A percentile compares a stretch with the other conserved stretches of the same genome.
Conservation (phyloP, 2,797 vertebrate species). For the Cyclopterus lumpus region DNA sequence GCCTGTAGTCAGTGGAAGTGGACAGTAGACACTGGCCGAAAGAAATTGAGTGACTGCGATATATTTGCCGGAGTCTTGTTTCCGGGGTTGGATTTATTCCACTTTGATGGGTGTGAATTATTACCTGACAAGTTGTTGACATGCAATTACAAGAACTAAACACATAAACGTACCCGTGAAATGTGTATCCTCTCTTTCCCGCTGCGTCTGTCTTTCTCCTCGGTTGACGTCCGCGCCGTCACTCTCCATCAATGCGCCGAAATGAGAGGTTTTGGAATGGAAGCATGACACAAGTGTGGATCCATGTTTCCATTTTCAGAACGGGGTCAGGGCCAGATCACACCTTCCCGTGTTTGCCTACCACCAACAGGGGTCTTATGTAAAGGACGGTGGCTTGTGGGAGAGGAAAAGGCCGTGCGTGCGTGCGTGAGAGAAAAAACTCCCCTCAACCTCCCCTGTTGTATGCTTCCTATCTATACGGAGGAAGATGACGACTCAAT, state of each 20-base stretch:
- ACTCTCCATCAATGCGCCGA: slow-evolving; percentile 22
- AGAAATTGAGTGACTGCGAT: background rate
- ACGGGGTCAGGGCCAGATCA: slow-evolving; percentile 54
- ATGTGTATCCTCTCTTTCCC: background rate
- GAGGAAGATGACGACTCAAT: background rate
- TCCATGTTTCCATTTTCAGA: slow-evolving; percentile 56
- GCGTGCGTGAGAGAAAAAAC: background rate
- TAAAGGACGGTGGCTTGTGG: slow-evolving; percentile 37
- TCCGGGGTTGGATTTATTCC: slow-evolving; percentile 7
- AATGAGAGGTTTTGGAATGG: slow-evolving; percentile 28
- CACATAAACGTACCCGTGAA: background rate
- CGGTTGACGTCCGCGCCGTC: slow-evolving; percentile 15
- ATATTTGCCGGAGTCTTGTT: background rate
- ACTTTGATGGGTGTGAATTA: slow-evolving; percentile 21
- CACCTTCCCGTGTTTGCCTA: slow-evolving; percentile 44
- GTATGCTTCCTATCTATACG: background rate
- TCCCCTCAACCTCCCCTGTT: background rate
- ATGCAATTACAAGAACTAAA: background rate
- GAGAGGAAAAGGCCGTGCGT: background rate
- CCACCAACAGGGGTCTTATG: slow-evolving; percentile 19
- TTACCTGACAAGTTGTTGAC: slow-evolving; percentile 23
- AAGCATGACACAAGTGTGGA: slow-evolving; percentile 39
- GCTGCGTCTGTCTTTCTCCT: slow-evolving; percentile 1
- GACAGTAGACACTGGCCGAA: background rate
- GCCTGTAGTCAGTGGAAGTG: background rate